Evolutionary conservation across 2,797 vertebrate species (phyloP), one percentile per base, ranked within the genome.

Genomic region (Microctenopoma steveboyesi): DNA sequence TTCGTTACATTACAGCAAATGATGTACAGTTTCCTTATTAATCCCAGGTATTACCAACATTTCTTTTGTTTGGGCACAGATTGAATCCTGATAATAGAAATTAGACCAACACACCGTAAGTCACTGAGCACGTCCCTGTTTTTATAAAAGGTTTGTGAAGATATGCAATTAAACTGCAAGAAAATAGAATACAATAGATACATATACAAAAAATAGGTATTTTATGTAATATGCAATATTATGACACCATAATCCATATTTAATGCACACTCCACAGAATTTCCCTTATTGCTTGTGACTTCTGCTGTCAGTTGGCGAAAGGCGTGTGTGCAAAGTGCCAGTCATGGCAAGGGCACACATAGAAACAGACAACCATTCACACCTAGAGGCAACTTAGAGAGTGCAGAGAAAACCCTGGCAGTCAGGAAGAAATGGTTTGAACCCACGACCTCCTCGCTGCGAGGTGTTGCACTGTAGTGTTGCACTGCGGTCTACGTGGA

Each of bases 1-100:
- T 71, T 51, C 2, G 27, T 75, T 64, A 67, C 15, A 5, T 22
- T 22, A 22, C 47, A 61, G 65, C 55, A 74, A 88, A 86, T 79
- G 63, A 86, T 82, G 72, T 39, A 57, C 74, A 67, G 76, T 86
- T 85, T 86, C 75, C 81, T 54, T 46, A 88, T 87, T 76, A 11
- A 86, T 80, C 60, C 35, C 46, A 73, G 72, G 64, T 81, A 37
- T 83, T 57, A 76, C 58, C 63, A 56, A 53, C 39, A 64, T 57
- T 78, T 77, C 56, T 73, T 22, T 48, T 61, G 52, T 73, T 74
- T 61, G 18, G 53, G 9, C 48, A 47, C 27, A 63, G 71, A 83
- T 64, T 66, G 51, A 82, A 65, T 48, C 43, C 30, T 42, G 57
- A 64, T 57, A 16, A 16, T 16, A 48, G 12, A 18, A 56, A 58